These are phyloP conservation scores for Caenorhabditis macrosperma DNA, from an alignment of 2,888 invertebrate species.

Conservation along the genomic window DNA sequence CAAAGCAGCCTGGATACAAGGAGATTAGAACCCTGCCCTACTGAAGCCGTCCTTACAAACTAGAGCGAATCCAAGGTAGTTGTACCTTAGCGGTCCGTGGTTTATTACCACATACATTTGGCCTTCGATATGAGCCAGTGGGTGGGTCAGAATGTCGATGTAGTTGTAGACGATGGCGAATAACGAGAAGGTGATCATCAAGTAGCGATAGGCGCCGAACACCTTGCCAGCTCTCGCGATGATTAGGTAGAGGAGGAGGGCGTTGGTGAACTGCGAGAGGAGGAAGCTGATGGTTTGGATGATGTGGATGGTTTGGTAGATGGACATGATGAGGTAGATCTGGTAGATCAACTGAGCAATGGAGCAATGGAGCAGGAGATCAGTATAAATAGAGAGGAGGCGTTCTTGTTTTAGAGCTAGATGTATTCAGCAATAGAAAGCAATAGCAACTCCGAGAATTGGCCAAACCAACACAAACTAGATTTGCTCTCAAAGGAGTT, in stretches of 20 bases:
- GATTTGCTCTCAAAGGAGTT: too few species aligned
- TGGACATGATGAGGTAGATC: too few species aligned
- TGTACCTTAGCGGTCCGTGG: slow-evolving; percentile 31
- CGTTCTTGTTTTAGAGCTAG: too few species aligned
- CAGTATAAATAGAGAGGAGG: too few species aligned
- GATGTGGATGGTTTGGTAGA: slow-evolving; percentile 19
- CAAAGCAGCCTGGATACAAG: slow-evolving; percentile 24
- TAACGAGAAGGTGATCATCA: slow-evolving; percentile 33
- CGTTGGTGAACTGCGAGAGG: slow-evolving; percentile 31
- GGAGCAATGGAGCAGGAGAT: too few species aligned
- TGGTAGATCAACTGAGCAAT: too few species aligned
- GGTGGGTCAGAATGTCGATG: slow-evolving; percentile 36
- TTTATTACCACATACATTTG: slow-evolving; percentile 45
- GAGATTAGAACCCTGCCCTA: not conserved
- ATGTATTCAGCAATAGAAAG: too few species aligned
- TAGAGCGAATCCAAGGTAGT: slow-evolving; percentile 22
- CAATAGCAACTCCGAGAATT: too few species aligned
- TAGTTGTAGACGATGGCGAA: slow-evolving; percentile 45
- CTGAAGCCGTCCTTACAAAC: slow-evolving; percentile 11
- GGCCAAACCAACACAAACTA: too few species aligned
- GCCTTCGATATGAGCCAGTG: slow-evolving; percentile 27
- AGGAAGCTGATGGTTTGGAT: slow-evolving; percentile 26
- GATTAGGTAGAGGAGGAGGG: slow-evolving; percentile 19
- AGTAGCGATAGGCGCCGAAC: slow-evolving; percentile 26
- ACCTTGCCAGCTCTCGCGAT: slow-evolving; percentile 36